These are phyloP conservation scores for Panonychus citri DNA, from an alignment of 1,140 invertebrate genomes.

Conservation along the genomic window DNA sequence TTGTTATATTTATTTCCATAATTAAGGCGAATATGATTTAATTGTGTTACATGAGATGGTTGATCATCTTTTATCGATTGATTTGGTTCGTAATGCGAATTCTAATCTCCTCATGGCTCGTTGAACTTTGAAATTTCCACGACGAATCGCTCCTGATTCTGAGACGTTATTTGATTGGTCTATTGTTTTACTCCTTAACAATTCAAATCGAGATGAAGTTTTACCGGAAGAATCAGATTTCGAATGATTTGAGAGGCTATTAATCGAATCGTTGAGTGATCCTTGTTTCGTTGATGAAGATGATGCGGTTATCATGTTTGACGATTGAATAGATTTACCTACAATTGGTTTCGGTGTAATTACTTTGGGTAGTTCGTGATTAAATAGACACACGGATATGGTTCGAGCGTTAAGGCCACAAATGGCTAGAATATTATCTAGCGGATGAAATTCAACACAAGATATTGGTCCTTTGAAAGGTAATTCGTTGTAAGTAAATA, in stretches of 20 bases:
- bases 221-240: too few relatives aligned
- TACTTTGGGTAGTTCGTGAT: not conserved
- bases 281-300: too few relatives aligned
- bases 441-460: constrained; percentile 35
- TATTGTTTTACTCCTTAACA: not conserved
- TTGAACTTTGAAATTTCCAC: not conserved
- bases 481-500: constrained; percentile 28
- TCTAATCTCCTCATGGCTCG: not conserved
- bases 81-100: not conserved
- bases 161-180: too few relatives aligned
- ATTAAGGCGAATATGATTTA: too few relatives aligned
- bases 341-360: not conserved
- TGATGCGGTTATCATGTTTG: not conserved
- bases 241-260: too few relatives aligned
- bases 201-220: not conserved
- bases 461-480: constrained; percentile 19
- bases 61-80: too few relatives aligned
- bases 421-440: constrained; percentile 33
- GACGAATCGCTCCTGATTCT: too few relatives aligned
- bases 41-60: too few relatives aligned
- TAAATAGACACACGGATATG: not conserved
- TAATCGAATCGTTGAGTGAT: too few relatives aligned
- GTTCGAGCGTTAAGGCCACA: constrained; percentile 2
- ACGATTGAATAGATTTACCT: too few relatives aligned
- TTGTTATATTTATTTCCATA: too few relatives aligned